These are phyloP conservation scores for Bradypodion pumilum DNA, from an alignment of 2,797 vertebrate species.

Conservation along the genomic window DNA sequence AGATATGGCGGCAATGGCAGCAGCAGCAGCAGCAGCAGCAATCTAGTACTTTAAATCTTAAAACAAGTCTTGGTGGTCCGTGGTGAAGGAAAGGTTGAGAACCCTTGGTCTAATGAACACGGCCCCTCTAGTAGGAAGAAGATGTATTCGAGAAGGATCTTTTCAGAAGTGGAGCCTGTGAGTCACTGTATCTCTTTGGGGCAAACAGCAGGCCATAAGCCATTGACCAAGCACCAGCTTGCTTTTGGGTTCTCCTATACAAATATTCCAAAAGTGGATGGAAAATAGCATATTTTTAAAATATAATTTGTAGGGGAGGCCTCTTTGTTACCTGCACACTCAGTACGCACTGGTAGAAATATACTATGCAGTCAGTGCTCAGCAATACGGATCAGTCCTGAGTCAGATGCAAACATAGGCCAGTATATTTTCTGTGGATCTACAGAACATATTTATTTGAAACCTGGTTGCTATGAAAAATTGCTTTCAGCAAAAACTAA, in stretches of 20 bases:
- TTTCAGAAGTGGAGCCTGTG: background rate
- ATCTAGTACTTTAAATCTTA: no score
- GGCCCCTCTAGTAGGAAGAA: background rate
- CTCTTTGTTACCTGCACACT: background rate
- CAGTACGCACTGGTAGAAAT: background rate
- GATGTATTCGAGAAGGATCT: background rate
- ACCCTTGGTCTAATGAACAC: no score
- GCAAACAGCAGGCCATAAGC: no score
- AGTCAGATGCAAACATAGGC: background rate
- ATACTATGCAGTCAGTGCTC: background rate
- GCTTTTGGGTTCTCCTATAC: background rate
- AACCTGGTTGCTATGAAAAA: background rate
- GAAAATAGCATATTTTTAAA: background rate
- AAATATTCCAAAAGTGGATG: background rate
- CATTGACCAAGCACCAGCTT: background rate
- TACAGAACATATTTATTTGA: background rate
- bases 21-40: no score
- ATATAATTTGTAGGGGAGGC: background rate
- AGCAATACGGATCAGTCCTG: background rate
- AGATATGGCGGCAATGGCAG: no score
- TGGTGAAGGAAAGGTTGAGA: no score
- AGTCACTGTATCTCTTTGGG: background rate
- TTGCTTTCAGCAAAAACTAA: constrained; percentile 8
- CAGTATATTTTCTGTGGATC: background rate
- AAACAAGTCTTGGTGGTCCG: no score